These are phyloP conservation scores for Oostethus manadensis DNA, from an alignment of 2,113 vertebrate species.

Conservation along the genomic window DNA sequence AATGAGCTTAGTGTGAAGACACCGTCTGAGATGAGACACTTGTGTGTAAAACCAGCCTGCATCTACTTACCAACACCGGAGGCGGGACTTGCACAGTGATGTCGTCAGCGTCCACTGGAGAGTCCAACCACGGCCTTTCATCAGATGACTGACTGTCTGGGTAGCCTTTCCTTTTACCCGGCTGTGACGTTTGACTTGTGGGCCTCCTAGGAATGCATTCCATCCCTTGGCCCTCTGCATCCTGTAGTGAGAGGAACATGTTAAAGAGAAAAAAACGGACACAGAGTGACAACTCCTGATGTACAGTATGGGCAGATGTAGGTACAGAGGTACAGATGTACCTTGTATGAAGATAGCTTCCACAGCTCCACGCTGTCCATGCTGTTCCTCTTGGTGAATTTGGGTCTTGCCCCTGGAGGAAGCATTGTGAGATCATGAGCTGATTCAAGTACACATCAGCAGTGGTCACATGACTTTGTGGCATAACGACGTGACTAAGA, in stretches of 20 bases:
- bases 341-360: slow-evolving; percentile 84
- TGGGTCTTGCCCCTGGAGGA: slow-evolving; percentile 85
- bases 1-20: not conserved
- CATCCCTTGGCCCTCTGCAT: slow-evolving; percentile 80
- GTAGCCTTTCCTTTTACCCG: slow-evolving; percentile 73
- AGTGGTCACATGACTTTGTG: not conserved
- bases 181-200: slow-evolving; percentile 69
- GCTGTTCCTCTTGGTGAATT: slow-evolving; percentile 82
- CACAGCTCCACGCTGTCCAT: slow-evolving; percentile 86
- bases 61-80: slow-evolving; percentile 78
- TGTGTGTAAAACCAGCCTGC: not conserved
- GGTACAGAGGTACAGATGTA: no score
- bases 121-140: slow-evolving; percentile 72
- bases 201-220: slow-evolving; percentile 72
- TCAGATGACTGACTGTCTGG: slow-evolving; percentile 69
- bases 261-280: not conserved
- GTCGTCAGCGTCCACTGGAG: slow-evolving; percentile 76
- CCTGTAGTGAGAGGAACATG: slow-evolving; percentile 58
- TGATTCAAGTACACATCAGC: not conserved
- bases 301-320: not conserved
- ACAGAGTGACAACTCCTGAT: not conserved
- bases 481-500: not conserved
- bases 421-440: slow-evolving; percentile 5
- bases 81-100: slow-evolving; percentile 79
- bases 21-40: not conserved